A percentile compares a stretch with the other conserved stretches of the same genome.
phyloP scores from a whole-genome alignment of 2,888 invertebrate species.

The Sericinus montela region DNA sequence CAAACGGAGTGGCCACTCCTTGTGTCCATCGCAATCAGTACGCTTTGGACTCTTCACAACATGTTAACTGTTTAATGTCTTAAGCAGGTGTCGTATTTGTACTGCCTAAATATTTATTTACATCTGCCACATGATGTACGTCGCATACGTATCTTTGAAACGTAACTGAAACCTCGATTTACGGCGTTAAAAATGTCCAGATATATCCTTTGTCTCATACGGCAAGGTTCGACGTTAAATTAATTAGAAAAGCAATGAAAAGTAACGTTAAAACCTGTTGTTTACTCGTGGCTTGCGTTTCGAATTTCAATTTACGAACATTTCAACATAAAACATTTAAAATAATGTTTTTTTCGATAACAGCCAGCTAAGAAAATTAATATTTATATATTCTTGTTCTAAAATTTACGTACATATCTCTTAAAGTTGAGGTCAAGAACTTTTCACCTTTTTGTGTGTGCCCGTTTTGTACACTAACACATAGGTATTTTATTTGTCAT shows the following conservation, averaged over 20 bases:
- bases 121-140: conserved; percentile 11
- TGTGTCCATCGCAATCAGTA: background rate
- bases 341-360: background rate
- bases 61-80: conserved; percentile 36
- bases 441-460: conserved; percentile 14
- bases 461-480: background rate
- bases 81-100: conserved; percentile 32
- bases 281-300: background rate
- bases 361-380: background rate
- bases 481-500: background rate
- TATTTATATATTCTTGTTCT: conserved; percentile 12
- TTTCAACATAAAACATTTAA: background rate
- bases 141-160: background rate
- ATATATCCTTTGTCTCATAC: background rate
- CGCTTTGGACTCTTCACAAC: conserved; percentile 19
- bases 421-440: conserved; percentile 14
- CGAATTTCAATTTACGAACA: background rate
- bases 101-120: conserved; percentile 27
- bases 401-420: conserved; percentile 2
- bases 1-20: conserved; percentile 15
- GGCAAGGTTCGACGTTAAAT: no score
- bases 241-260: no score
- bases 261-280: no score
- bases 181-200: background rate
- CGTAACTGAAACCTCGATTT: conserved; percentile 1